Evolutionary conservation across 2,113 vertebrate genomes (phyloP), one percentile per base, ranked within the genome.

Genomic region (Strix aluco): DNA sequence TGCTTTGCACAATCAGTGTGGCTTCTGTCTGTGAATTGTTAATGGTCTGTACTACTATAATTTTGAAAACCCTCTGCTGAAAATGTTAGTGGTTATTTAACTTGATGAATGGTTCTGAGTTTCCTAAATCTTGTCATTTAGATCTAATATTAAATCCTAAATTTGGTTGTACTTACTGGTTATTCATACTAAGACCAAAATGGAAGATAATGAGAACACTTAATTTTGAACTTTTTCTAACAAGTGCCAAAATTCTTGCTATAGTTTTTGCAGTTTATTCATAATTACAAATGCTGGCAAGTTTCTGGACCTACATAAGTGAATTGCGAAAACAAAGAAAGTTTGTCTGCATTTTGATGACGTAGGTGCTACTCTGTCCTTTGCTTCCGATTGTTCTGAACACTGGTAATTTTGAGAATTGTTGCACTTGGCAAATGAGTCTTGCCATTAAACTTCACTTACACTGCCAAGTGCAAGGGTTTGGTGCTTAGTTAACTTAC

Each of bases 1-100:
- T 99, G 98, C 99, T 99, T 98, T 98, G 99, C 99, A 99, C 99
- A 99, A 98, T 98, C 98, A 98, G 93, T 98, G 99, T 99, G 99
- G 98, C 98, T 99, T 98, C 98, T 98, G 97, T 98, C 98, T 98
- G 98, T 99, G 98, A 96, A 70, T 98, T 93, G 98, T 99, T 98
- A 98, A 98, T 98, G 98, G 98, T 98, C 98, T 98, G 98, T 98
- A 99, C 98, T 98, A 98, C 98, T 98, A 98, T 98, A 96, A 87
- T 97, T 98, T 98, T 97, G 95, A 98, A 98, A 98, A 98, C 93
- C 95, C 90, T 98, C 98, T 98, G 98, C 98, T 99, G 97, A 98
- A 98, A 98, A 97, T 97, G 97, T 98, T 98, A 97, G 98, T 98
- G 97, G 97, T 98, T 98, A 96, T 98, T 98, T 98, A 98, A 98